Conservation (phyloP, 2,113 vertebrate species). For the Odontophorus gujanensis region DNA sequence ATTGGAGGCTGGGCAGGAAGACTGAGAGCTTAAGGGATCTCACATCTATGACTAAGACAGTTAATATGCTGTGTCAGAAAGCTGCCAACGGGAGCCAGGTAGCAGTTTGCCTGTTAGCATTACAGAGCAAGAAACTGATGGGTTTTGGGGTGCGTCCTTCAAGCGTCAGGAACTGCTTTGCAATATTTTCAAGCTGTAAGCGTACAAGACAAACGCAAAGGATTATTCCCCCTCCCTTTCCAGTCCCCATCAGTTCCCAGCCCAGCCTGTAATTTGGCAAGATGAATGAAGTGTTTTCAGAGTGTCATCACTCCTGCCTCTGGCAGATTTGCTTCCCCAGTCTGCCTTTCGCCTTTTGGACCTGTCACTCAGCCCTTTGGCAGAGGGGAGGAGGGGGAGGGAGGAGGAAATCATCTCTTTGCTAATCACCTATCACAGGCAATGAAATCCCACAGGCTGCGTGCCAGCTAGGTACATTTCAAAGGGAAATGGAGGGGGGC, state of each 20-base stretch:
- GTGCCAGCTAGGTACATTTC: conserved; percentile 80
- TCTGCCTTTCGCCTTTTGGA: conserved; percentile 74
- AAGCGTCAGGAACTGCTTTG: background rate
- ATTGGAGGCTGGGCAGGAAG: background rate
- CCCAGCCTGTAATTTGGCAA: conserved; percentile 70
- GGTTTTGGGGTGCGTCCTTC: conserved; percentile 11
- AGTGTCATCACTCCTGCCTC: conserved; percentile 66
- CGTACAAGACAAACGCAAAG: conserved; percentile 25
- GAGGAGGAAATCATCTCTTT: conserved; percentile 73
- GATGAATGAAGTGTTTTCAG: conserved; percentile 71
- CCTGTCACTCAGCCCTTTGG: conserved; percentile 73
- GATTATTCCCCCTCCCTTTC: background rate
- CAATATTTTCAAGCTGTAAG: conserved; percentile 14
- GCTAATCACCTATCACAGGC: conserved; percentile 83
- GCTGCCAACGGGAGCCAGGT: background rate
- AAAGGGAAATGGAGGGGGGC: conserved; percentile 71
- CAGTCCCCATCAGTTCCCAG: conserved; percentile 61
- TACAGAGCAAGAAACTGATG: background rate
- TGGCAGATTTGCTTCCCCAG: conserved; percentile 73
- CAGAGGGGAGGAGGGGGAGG: conserved; percentile 42
- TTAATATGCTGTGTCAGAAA: background rate
- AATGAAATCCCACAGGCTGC: conserved; percentile 78
- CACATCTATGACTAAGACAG: conserved; percentile 23
- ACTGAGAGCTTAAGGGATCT: conserved; percentile 1
- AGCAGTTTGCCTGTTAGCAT: conserved; percentile 21